phyloP scores from a whole-genome alignment of 2,797 vertebrate genomes.

The Dipus sagitta region DNA sequence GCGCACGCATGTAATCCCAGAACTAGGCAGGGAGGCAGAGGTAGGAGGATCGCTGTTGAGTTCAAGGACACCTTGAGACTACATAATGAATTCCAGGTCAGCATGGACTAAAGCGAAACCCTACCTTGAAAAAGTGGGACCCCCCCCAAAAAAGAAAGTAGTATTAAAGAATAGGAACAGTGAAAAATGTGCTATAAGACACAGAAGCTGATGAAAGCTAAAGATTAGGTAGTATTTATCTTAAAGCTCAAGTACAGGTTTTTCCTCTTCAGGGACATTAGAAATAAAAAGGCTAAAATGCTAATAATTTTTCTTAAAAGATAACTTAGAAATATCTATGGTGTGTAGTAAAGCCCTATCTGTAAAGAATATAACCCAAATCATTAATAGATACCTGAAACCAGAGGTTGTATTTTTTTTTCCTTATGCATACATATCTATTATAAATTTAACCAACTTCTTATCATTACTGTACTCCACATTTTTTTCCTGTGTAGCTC shows the following conservation, averaged over 20 bases:
- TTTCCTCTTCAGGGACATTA: slow-evolving; percentile 42
- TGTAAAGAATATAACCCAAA: background rate
- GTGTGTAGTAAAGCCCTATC: background rate
- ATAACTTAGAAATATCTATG: slow-evolving; percentile 6
- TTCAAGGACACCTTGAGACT: too few species aligned
- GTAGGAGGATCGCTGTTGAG: too few species aligned
- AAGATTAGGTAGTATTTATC: background rate
- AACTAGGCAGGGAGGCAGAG: too few species aligned
- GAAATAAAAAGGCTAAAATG: background rate
- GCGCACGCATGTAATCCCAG: too few species aligned
- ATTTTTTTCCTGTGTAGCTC: background rate
- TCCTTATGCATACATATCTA: background rate
- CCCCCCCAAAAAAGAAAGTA: too few species aligned
- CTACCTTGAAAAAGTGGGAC: too few species aligned
- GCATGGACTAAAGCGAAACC: too few species aligned
- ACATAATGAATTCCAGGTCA: too few species aligned
- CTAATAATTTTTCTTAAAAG: background rate
- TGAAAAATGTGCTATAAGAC: background rate
- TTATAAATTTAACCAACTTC: background rate
- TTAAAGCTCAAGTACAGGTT: background rate
- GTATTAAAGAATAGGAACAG: slow-evolving; percentile 1
- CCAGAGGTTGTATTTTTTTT: background rate
- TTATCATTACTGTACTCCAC: background rate
- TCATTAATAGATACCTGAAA: background rate
- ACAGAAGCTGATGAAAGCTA: slow-evolving; percentile 32